Evolutionary conservation across 2,797 vertebrate species (phyloP).

Genomic region (Galaxias olidus): DNA sequence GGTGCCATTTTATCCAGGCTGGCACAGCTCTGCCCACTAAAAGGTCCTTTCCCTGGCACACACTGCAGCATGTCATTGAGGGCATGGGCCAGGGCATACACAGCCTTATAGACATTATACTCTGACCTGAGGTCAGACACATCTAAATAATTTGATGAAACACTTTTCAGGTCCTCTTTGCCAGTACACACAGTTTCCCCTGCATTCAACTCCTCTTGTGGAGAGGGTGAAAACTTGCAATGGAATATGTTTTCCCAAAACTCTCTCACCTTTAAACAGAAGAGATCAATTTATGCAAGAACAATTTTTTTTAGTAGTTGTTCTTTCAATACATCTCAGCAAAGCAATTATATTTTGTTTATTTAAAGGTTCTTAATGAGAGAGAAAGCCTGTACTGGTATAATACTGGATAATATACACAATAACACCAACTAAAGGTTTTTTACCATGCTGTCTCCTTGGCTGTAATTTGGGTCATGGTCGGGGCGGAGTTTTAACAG

Average conservation of each 20-base stretch:
- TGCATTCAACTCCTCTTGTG: constrained; percentile 13
- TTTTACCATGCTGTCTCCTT: constrained; percentile 30
- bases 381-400: neutral
- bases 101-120: constrained; percentile 5
- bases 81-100: constrained; percentile 1
- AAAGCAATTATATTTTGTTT: neutral
- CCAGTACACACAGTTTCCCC: constrained; percentile 40
- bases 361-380: neutral
- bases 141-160: neutral
- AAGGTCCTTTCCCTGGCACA: neutral
- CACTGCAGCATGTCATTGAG: neutral
- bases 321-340: neutral
- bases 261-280: neutral
- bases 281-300: neutral
- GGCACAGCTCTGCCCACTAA: too few species aligned
- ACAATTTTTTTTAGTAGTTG: too few species aligned
- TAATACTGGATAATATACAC: too few species aligned
- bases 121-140: constrained; percentile 8
- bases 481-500: constrained; percentile 34
- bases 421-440: constrained; percentile 22
- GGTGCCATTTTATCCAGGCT: too few species aligned
- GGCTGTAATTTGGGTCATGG: neutral
- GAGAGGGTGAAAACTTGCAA: constrained; percentile 31
- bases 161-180: constrained; percentile 23
- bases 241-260: constrained; percentile 30